Base-by-base conservation (phyloP, 2,797 vertebrate genomes). In the Eleutherodactylus coqui region DNA sequence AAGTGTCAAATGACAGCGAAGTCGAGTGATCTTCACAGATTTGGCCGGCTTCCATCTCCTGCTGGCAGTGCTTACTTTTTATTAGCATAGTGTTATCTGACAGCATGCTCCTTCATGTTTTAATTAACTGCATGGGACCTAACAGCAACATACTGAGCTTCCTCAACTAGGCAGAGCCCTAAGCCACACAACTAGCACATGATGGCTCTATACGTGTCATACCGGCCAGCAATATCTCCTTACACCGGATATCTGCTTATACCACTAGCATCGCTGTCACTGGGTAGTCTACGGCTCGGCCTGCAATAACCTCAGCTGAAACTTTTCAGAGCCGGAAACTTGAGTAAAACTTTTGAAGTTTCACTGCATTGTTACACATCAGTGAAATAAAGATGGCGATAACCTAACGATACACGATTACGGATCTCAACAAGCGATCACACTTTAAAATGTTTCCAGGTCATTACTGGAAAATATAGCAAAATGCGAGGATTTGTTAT, bases 61-160 rank as follows among this genome's bases (percentile, higher is more conserved):
- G 27, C 34, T 80, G 69, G 38, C 67, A 85, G 47, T 13, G 51
- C n/a, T 75, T 49, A 73, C 51, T 19, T 80, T 85, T 60, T 29
- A 79, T 85, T 85, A 85, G 76, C 77, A 85, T 72, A 72, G 32
- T 34, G 43, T 72, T 55, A 82, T 72, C 49, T 21, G 49, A 53
- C 38, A 85, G 77, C 69, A 62, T 8, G 21, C 72, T 85, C 55
- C 29, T 49, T 80, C 49, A 79, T 47, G 51, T 55, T 36, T 51
- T 79, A 47, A 79, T 60, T 72, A 53, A n/a, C 75, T 70, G n/a
- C 17, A 55, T 72, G 32, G 19, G 32, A 77, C 19, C 60, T 47
- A 45, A n/a, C 34, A 34, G 51, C 27, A 43, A 70, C 67, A n/a
- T 41, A 41, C 9, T 16, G 32, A 0, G 17, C 64, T 36, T 62